Evolutionary conservation across 1,140 invertebrate genomes (phyloP).

Genomic region (Tetramorium alpestre): DNA sequence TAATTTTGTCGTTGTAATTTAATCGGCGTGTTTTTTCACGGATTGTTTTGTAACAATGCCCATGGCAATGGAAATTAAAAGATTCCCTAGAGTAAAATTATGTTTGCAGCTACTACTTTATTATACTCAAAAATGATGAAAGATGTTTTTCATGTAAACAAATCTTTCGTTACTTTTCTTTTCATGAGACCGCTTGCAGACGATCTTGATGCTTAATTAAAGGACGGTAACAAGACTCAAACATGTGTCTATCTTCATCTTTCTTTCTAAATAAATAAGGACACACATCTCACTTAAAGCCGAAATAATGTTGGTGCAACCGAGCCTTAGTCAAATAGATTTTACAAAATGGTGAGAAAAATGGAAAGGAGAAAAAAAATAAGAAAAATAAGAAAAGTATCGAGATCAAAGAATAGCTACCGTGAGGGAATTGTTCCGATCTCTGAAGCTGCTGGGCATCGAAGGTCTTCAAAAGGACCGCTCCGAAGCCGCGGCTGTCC

Average conservation of each 20-base stretch:
- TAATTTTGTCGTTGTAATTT: background rate
- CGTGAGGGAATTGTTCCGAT: constrained; percentile 79
- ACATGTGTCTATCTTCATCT: no score
- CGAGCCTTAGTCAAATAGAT: background rate
- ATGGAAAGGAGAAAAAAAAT: background rate
- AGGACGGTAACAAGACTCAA: no score
- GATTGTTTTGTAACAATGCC: background rate
- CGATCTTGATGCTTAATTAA: no score
- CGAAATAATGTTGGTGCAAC: no score
- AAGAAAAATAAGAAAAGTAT: constrained; percentile 68
- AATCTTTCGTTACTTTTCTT: no score
- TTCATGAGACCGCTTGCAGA: no score
- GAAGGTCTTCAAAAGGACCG: constrained; percentile 80
- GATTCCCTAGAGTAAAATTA: background rate
- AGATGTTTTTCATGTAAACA: background rate
- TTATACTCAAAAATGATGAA: no score
- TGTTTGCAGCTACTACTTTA: no score
- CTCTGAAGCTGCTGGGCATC: constrained; percentile 76
- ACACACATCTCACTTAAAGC: no score
- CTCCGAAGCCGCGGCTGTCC: constrained; percentile 74
- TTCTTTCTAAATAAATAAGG: no score
- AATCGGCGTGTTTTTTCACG: background rate
- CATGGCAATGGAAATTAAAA: background rate
- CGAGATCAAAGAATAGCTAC: constrained; percentile 77
- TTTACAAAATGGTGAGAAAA: constrained; percentile 47